Base-by-base conservation (phyloP, 2,888 invertebrate genomes). In the Leucophenga montana region DNA sequence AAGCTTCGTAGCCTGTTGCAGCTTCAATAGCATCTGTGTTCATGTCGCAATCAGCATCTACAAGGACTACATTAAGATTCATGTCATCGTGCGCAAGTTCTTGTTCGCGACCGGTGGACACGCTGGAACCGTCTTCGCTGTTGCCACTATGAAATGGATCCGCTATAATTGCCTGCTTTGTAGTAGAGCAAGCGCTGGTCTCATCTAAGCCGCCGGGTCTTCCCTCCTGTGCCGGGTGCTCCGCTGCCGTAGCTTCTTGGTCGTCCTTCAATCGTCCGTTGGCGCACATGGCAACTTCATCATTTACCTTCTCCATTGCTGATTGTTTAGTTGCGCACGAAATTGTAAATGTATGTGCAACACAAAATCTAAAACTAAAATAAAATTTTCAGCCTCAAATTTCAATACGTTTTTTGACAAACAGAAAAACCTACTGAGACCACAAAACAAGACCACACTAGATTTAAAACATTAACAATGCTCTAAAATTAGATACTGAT, bases 251-350 rank as follows among this genome's bases (percentile, higher is more conserved):
- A 13, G 20, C 11, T 8, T 66, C 46, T 11, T 27, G 48, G 13
- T 27, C 13, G 18, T 48, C 67, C 46, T 61, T 3, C 75, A 73
- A 33, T 20, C 84, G 77, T 56, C 84, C 84, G 66, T 75, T 70
- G 16, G 75, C 69, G 65, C 73, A 59, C 18, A 67, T 73, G 13
- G 67, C 27, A 20, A 72, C 74, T 18, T 48, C 46, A 27, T 44
- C 31, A n/a, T 20, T 31, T 13, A 75, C 75, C 18, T 73, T 73
- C 22, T 73, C 72, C 20, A 65, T 64, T 18, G 13, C 16, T 18
- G 13, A 48, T 1, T 27, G 62, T 44, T 20, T 61, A 9, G 1
- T 2, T 14, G 20, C 18, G 39, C 39, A 61, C 61, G 61, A 39
- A 61, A 61, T 61, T 14, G 27, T 20, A 54, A 54, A 54, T 6